Evolutionary conservation across 1,140 invertebrate species (phyloP), one percentile per base, ranked within the genome.

Genomic region (Druon quercuslanigerum): DNA sequence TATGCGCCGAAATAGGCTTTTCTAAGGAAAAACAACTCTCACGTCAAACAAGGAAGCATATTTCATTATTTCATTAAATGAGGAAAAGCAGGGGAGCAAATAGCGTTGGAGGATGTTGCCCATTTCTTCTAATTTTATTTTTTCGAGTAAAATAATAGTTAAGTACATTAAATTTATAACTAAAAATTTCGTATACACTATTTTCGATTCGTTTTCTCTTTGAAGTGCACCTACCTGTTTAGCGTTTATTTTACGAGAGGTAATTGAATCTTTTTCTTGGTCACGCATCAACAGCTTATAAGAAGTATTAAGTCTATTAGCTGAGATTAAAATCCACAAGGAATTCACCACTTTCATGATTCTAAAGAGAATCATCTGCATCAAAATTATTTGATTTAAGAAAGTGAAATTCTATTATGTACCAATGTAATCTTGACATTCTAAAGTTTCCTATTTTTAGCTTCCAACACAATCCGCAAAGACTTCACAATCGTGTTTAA

Each of bases 281-380:
- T 14, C 60, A 66, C 25, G 13, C 25, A 33, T 40, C 9, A 66
- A 66, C 40, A 40, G 8, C 14, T 66, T 40, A n/a, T 25, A n/a
- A 5, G 60, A 66, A 66, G 11, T 60, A 33, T 66, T 66, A 6
- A 66, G 60, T 66, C n/a, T 13, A 66, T 66, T 66, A 16, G 46
- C 25, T 46, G 33, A 66, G 40, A n/a, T 66, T 46, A 66, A 66
- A n/a, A 66, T 66, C 60, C 60, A 66, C 33, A 66, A 66, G 2
- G 60, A 66, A 66, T 66, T 66, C 6, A 40, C 33, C 25, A 66
- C 60, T 66, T 66, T 46, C 33, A 66, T n/a, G 14, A 66, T 66
- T 66, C n/a, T 66, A 8, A 66, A 40, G 20, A 66, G 46, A 66
- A 46, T n/a, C 60, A 66, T 66, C 13, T 66, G 6, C 33, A 46